Conservation (phyloP, 2,113 vertebrate species). For the Cyanocitta stelleri region DNA sequence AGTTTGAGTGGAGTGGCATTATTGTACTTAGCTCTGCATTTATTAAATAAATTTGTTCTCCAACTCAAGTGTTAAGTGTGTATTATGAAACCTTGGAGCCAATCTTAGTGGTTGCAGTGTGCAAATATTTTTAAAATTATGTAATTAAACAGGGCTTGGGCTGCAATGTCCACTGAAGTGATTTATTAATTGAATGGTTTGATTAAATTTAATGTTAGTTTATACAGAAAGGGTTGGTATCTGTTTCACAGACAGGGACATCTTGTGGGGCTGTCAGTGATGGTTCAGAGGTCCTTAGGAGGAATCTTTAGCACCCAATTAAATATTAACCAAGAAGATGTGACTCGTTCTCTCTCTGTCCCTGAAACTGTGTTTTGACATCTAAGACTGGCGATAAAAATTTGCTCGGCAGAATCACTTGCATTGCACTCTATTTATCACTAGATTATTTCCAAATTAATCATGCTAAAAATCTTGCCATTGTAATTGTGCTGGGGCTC, state of each 20-base stretch:
- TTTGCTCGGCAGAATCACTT: constrained; percentile 34
- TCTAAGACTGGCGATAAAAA: constrained; percentile 51
- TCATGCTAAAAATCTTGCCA: constrained; percentile 42
- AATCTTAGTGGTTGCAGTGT: constrained; percentile 71
- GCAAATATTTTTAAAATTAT: constrained; percentile 81
- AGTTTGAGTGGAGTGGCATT: constrained; percentile 69
- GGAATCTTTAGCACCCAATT: constrained; percentile 68
- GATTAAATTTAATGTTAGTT: constrained; percentile 75
- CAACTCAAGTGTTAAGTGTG: constrained; percentile 76
- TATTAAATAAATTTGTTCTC: constrained; percentile 81
- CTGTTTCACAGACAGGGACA: constrained; percentile 50
- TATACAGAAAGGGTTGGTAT: constrained; percentile 60
- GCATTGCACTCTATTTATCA: constrained; percentile 54
- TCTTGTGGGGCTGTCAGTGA: constrained; percentile 39
- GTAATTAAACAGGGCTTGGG: constrained; percentile 73
- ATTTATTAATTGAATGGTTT: constrained; percentile 79
- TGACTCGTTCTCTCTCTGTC: constrained; percentile 44
- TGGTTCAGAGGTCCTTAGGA: constrained; percentile 61
- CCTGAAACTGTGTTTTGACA: constrained; percentile 64
- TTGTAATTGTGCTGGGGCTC: constrained; percentile 51
- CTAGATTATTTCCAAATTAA: constrained; percentile 62
- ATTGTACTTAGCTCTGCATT: constrained; percentile 75
- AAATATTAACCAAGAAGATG: constrained; percentile 68
- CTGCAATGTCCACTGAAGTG: constrained; percentile 71
- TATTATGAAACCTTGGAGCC: constrained; percentile 73